Percentiles rank a stretch among this genome's conserved stretches.
phyloP scores from a whole-genome alignment of 2,888 invertebrate species.

The Calameuta filiformis region DNA sequence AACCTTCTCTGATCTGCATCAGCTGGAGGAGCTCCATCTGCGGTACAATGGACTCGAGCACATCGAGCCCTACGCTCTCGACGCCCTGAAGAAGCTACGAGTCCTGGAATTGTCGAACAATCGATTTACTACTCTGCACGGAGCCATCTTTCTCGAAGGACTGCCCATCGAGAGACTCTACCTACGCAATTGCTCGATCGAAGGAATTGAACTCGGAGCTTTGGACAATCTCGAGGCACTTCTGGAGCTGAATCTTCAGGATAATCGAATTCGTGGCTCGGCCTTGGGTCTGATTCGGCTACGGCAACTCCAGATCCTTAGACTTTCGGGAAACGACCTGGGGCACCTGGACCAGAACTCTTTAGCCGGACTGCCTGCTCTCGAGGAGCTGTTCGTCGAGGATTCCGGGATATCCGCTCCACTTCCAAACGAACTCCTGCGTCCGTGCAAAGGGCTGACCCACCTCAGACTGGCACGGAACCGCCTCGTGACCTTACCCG shows the following conservation, averaged over 20 bases:
- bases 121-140: conserved; percentile 77
- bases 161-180: conserved; percentile 80
- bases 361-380: conserved; percentile 80
- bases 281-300: conserved; percentile 80
- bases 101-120: conserved; percentile 85
- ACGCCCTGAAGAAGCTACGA: conserved; percentile 79
- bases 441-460: conserved; percentile 80
- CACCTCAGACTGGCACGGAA: conserved; percentile 81
- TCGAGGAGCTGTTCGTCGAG: conserved; percentile 79
- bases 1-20: conserved; percentile 82
- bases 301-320: conserved; percentile 78
- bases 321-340: conserved; percentile 83
- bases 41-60: conserved; percentile 78
- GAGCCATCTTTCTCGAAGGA: conserved; percentile 80
- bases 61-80: conserved; percentile 80
- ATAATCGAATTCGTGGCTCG: conserved; percentile 77
- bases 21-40: conserved; percentile 83
- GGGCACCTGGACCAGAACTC: conserved; percentile 77
- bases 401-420: conserved; percentile 74
- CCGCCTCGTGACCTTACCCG: conserved; percentile 74
- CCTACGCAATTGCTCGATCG: conserved; percentile 80
- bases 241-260: conserved; percentile 81
- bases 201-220: conserved; percentile 78
- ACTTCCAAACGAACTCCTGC: conserved; percentile 78
- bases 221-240: conserved; percentile 80